Percentiles rank a stretch among this genome's conserved stretches.
phyloP scores from a whole-genome alignment of 2,113 vertebrate species.

The Acrocephalus arundinaceus region DNA sequence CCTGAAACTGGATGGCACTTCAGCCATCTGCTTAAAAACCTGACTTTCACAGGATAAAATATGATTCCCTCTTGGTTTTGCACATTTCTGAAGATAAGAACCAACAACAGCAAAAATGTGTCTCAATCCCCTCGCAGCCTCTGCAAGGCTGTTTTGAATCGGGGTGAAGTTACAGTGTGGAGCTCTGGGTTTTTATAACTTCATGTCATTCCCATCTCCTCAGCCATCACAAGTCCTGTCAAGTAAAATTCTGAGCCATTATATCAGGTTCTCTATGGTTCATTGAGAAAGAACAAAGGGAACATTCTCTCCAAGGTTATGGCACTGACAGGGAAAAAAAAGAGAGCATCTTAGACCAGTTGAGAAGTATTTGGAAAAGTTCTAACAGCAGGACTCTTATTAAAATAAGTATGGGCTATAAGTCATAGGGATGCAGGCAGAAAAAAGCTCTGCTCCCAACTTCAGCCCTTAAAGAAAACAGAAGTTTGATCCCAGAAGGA shows the following conservation, averaged over 20 bases:
- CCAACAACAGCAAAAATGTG: not conserved
- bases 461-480: constrained; percentile 32
- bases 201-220: not conserved
- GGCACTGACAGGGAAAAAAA: not conserved
- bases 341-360: not conserved
- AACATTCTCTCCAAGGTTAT: constrained; percentile 55
- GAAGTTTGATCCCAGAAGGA: not conserved
- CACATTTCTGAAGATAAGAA: not conserved
- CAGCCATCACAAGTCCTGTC: constrained; percentile 20
- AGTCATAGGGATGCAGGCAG: constrained; percentile 26
- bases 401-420: constrained; percentile 30
- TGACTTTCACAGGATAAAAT: not conserved
- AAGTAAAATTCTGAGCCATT: constrained; percentile 50
- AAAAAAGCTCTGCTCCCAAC: not conserved
- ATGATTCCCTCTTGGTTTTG: not conserved
- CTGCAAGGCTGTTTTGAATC: not conserved
- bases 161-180: not conserved
- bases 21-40: not conserved
- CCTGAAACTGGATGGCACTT: not conserved
- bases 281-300: constrained; percentile 63
- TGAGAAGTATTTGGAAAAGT: constrained; percentile 35
- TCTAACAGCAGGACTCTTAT: constrained; percentile 51
- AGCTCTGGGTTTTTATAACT: constrained; percentile 23
- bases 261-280: constrained; percentile 48
- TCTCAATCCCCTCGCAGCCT: not conserved